Conservation (phyloP, 2,888 invertebrate genomes). For the Campoplex capitator region DNA sequence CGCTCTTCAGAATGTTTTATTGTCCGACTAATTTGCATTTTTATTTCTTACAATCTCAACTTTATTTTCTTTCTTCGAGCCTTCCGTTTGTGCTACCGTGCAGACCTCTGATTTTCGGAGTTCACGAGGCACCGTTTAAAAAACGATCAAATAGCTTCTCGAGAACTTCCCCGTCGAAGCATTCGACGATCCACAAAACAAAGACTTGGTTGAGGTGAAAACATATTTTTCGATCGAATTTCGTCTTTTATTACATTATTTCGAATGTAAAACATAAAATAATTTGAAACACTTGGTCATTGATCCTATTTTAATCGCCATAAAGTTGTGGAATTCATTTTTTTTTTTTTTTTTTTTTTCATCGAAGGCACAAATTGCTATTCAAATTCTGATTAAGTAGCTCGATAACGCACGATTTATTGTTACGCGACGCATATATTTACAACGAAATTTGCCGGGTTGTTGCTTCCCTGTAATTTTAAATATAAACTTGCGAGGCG, state of each 20-base stretch:
- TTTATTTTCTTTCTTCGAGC: conserved; percentile 3
- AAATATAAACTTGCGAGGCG: conserved; percentile 20
- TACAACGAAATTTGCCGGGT: not conserved
- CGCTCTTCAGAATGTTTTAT: not conserved
- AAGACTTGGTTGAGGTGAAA: no score
- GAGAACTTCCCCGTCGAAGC: not conserved
- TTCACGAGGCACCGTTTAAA: not conserved
- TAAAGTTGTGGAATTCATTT: not conserved
- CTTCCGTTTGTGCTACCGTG: conserved; percentile 37
- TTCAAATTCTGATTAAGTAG: conserved; percentile 4
- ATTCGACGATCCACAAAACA: no score
- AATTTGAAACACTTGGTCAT: not conserved
- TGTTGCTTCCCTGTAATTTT: conserved; percentile 5
- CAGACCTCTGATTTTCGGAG: conserved; percentile 16
- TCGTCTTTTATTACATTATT: not conserved
- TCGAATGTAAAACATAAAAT: not conserved
- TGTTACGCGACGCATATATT: not conserved
- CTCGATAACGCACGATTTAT: conserved; percentile 9
- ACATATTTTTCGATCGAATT: not conserved
- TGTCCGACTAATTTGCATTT: conserved; percentile 3
- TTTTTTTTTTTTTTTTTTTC: not conserved
- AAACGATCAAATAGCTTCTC: not conserved
- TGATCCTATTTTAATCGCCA: not conserved
- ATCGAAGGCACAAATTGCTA: conserved; percentile 1
- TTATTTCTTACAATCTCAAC: not conserved